Evolutionary conservation across 2,113 vertebrate genomes (phyloP).

Genomic region (Cebidichthys violaceus): DNA sequence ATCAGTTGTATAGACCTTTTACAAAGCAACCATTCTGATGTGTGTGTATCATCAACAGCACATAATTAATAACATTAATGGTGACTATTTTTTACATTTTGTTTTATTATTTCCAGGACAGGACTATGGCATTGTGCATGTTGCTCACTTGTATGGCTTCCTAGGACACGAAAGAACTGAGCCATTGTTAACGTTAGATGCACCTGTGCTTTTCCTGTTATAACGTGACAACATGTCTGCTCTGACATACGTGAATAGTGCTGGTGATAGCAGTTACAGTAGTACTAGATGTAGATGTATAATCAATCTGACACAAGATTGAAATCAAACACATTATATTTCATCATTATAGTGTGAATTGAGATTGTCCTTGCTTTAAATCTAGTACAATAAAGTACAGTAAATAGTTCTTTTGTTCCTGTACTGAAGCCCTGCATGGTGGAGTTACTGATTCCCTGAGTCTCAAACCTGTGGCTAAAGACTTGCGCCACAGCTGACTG

Average conservation of each 20-base stretch:
- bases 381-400: neutral
- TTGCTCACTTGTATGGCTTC: neutral
- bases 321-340: neutral
- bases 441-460: constrained; percentile 8
- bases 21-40: neutral
- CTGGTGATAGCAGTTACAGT: neutral
- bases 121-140: neutral
- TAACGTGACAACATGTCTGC: neutral
- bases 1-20: neutral
- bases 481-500: neutral
- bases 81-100: neutral
- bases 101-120: neutral
- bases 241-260: neutral
- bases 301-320: neutral
- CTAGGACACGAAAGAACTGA: neutral
- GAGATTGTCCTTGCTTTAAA: neutral
- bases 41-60: neutral
- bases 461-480: constrained; percentile 11
- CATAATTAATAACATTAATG: neutral
- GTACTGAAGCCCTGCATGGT: neutral
- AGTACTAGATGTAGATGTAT: neutral
- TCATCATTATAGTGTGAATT: neutral
- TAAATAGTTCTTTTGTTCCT: neutral
- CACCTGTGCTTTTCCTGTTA: neutral
- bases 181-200: neutral